phyloP scores from a whole-genome alignment of 2,797 vertebrate genomes.

The Cuniculus paca region DNA sequence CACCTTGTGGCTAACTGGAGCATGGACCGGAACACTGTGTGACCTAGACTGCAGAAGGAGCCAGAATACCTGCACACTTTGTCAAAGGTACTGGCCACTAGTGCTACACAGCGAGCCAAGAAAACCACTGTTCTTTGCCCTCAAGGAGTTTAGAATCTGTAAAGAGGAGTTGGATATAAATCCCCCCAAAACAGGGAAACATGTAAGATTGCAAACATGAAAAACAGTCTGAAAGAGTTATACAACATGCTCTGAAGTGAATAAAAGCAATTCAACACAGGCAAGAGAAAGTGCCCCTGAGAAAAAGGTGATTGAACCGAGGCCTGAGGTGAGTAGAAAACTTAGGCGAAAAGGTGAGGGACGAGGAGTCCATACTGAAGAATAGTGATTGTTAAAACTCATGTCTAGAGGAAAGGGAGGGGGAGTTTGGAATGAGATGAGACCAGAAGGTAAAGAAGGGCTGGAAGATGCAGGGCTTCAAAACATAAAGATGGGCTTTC shows the following conservation, averaged over 20 bases:
- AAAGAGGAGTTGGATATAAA: background rate
- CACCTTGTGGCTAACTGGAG: conserved; percentile 68
- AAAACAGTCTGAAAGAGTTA: background rate
- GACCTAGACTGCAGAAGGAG: background rate
- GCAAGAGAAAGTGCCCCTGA: background rate
- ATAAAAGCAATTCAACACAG: background rate
- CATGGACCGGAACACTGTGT: background rate
- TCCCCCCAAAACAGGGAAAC: background rate
- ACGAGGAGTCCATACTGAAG: background rate
- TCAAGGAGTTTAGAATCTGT: background rate
- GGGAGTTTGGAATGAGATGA: background rate
- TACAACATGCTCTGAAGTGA: background rate
- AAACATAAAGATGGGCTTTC: background rate
- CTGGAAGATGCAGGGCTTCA: background rate
- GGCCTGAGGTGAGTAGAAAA: background rate
- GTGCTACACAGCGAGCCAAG: background rate
- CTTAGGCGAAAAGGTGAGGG: background rate
- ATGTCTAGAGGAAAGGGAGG: background rate
- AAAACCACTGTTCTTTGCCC: background rate
- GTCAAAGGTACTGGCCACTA: background rate
- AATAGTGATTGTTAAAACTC: background rate
- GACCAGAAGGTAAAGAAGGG: background rate
- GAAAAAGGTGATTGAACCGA: background rate
- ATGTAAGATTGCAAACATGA: background rate
- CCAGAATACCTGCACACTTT: background rate